Evolutionary conservation across 2,113 vertebrate species (phyloP), one percentile per base, ranked within the genome.

Genomic region (Pedionomus torquatus): DNA sequence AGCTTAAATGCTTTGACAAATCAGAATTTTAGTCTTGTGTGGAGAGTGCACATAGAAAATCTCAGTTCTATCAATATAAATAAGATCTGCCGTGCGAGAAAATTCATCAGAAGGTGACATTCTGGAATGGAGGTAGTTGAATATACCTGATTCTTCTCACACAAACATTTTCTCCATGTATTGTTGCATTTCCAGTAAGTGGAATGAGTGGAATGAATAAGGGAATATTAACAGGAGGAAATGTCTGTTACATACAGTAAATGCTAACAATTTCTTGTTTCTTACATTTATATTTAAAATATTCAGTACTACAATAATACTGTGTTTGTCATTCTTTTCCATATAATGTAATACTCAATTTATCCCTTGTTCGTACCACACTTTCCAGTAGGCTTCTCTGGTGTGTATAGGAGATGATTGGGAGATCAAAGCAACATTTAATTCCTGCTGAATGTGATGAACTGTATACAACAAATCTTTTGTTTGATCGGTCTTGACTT

Each of bases 401-500:
- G 43, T 39, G n/a, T 80, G 25, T 23, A 17, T 74, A 51, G 68
- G 44, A 54, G 18, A 41, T 82, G 60, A 76, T 23, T 74, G 39
- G 74, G 41, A 84, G 55, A 43, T 39, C 51, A 70, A 92, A 82
- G 60, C 41, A 76, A 14, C n/a, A 64, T 78, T 87, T 79, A 51
- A 95, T 95, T 94, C 64, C 75, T 70, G 48, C 39, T 61, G 25
- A 41, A 33, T 89, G 61, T 83, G 81, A 35, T 69, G 68, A 90
- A 63, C 61, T n/a, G 28, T 26, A 13, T 52, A 54, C 48, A 71
- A 72, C 30, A 68, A 71, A 60, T 72, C 43, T 83, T 76, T 71
- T 69, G 33, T 39, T 49, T 85, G 51, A 80, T 76, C 1, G 1
- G 7, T 51, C 52, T 68, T 90, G 57, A 33, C 52, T 90, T 88